Evolutionary conservation across 2,113 vertebrate species (phyloP), one percentile per base, ranked within the genome.

Genomic region (Speoplatyrhinus poulsoni): DNA sequence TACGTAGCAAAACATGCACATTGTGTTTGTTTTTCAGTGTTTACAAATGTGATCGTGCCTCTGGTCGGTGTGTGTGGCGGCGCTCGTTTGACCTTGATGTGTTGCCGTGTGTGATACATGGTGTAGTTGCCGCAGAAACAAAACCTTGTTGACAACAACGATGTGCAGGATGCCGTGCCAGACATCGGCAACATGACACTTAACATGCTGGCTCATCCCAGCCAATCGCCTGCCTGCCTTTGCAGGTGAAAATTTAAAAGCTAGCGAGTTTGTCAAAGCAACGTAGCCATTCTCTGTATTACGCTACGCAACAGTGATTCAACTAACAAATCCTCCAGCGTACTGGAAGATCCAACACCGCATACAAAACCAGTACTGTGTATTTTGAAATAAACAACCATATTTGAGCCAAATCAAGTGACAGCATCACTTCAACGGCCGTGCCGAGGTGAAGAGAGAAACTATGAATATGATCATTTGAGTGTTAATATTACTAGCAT

Each of bases 281-380:
- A 41, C 7, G 36, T 41, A 1, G 7, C 6, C 36, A 41, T 41
- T 6, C 36, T 41, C 36, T 41, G 36, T 41, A 41, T 41, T 41
- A 41, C 36, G 36, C 7, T 41, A 41, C 36, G 36, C 36, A 41
- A 41, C 36, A 41, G 36, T 41, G 36, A 41, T 41, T 41, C 36
- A 41, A 41, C 36, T 41, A 41, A 41, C 36, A 41, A 41, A 41
- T 41, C 36, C 36, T 41, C 36, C 7, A 8, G 36, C 7, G 36
- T 41, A 41, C 36, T 6, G 36, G 36, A 41, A 41, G 7, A 41
- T 5, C 72, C 13, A 13, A 36, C 13, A 32, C 32, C 0, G 19
- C 73, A 56, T 71, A 71, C 73, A 78, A 76, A 80, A 62, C 68
- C 10, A 17, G 48, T 75, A 41, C 4, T 6, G 36, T 41, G 36